Evolutionary conservation across 2,113 vertebrate genomes (phyloP).

Genomic region (Datnioides undecimradiatus): DNA sequence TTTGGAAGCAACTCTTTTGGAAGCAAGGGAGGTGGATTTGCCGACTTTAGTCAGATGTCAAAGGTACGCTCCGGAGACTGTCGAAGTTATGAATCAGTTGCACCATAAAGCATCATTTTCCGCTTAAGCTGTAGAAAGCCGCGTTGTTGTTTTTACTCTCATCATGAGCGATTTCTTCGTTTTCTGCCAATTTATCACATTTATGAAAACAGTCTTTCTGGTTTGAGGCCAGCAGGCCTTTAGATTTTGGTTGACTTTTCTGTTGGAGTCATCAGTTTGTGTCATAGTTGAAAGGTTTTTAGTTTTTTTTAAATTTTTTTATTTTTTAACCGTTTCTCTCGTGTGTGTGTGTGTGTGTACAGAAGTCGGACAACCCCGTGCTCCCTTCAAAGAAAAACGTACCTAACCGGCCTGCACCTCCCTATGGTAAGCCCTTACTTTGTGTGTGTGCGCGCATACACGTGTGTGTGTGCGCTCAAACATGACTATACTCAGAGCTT

Average conservation of each 20-base stretch:
- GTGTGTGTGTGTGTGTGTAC: constrained; percentile 46
- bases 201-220: constrained; percentile 33
- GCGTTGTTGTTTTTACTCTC: constrained; percentile 39
- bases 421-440: constrained; percentile 78
- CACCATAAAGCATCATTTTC: constrained; percentile 64
- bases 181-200: constrained; percentile 41
- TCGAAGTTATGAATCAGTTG: constrained; percentile 53
- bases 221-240: constrained; percentile 30
- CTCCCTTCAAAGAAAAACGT: constrained; percentile 81
- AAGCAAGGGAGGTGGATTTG: constrained; percentile 89
- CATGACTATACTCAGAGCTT: constrained; percentile 18
- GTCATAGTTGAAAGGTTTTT: neutral
- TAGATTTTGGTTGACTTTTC: constrained; percentile 26
- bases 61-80: constrained; percentile 87
- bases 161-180: constrained; percentile 41
- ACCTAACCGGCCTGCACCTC: constrained; percentile 81
- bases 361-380: constrained; percentile 77
- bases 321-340: constrained; percentile 23
- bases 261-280: constrained; percentile 33
- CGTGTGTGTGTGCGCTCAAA: constrained; percentile 2
- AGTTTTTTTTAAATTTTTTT: no score
- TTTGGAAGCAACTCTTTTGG: constrained; percentile 89
- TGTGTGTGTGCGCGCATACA: neutral
- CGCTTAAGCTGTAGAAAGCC: constrained; percentile 37
- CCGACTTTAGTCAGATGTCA: constrained; percentile 97